Conservation (phyloP, 2,113 vertebrate genomes). For the Thamnaconus septentrionalis region DNA sequence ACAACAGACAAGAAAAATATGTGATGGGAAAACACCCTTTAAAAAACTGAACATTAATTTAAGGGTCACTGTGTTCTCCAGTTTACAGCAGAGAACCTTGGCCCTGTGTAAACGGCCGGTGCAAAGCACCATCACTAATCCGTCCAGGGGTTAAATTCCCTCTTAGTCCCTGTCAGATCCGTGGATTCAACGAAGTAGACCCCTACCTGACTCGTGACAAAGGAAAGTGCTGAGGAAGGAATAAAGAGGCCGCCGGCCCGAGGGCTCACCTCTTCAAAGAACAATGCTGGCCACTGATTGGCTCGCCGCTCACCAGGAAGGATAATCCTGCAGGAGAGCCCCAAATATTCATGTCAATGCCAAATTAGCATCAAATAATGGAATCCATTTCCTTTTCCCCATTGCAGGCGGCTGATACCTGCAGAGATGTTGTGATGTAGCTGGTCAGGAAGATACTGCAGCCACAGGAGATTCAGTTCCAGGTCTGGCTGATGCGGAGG, state of each 20-base stretch:
- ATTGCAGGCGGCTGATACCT: constrained; percentile 38
- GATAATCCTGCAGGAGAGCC: constrained; percentile 21
- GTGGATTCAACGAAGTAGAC: constrained; percentile 15
- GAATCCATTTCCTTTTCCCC: constrained; percentile 51
- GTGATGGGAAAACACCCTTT: not conserved
- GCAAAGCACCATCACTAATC: not conserved
- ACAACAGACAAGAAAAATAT: no score
- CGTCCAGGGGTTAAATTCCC: constrained; percentile 18
- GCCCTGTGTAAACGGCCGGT: not conserved
- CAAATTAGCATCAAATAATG: constrained; percentile 59
- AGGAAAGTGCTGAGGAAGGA: constrained; percentile 30
- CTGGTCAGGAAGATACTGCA: not conserved
- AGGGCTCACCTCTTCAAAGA: constrained; percentile 37
- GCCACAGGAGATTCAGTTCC: constrained; percentile 38
- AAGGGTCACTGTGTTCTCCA: not conserved
- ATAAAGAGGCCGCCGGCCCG: constrained; percentile 8
- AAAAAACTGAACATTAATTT: not conserved
- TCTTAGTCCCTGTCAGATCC: not conserved
- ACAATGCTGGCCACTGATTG: constrained; percentile 16
- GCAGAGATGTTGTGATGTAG: constrained; percentile 47
- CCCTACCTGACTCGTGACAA: constrained; percentile 40
- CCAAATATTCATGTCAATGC: constrained; percentile 44
- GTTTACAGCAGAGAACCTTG: not conserved
- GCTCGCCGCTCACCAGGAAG: not conserved
- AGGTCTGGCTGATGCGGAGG: constrained; percentile 14